These are phyloP conservation scores for Lacerta viridis DNA, from an alignment of 2,797 vertebrate species.

Conservation along the genomic window DNA sequence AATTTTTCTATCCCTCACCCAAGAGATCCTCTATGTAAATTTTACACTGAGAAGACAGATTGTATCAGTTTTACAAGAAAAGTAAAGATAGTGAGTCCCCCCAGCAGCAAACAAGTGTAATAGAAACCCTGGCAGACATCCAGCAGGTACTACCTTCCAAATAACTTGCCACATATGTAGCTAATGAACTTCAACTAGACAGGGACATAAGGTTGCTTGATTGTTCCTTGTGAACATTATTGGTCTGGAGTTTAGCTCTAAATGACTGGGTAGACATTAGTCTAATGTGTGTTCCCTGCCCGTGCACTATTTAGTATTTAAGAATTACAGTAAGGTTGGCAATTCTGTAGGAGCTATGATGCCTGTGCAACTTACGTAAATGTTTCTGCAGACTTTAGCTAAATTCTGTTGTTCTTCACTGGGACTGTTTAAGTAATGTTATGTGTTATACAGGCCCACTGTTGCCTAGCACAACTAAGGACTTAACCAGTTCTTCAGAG, in stretches of 20 bases:
- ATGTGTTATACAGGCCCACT: not conserved
- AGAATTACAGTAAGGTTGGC: not conserved
- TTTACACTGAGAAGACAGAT: not conserved
- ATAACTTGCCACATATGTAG: not conserved
- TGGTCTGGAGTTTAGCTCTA: not conserved
- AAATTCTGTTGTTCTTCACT: not conserved
- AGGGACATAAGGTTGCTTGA: not conserved
- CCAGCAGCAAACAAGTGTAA: not conserved
- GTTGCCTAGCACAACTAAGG: not conserved
- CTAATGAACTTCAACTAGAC: not conserved
- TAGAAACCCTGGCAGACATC: not conserved
- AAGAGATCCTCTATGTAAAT: not conserved
- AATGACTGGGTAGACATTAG: not conserved
- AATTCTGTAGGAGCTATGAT: not conserved
- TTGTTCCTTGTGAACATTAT: not conserved
- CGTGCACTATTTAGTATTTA: not conserved
- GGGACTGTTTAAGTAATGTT: not conserved
- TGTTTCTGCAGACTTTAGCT: not conserved
- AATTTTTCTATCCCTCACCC: not conserved
- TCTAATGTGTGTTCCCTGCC: not conserved
- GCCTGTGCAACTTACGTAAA: not conserved
- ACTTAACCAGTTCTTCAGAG: not conserved
- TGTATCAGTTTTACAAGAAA: too few species aligned
- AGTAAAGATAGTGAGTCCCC: not conserved
- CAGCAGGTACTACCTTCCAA: not conserved